phyloP scores from a whole-genome alignment of 2,113 vertebrate genomes.

The Hippoglossus stenolepis region DNA sequence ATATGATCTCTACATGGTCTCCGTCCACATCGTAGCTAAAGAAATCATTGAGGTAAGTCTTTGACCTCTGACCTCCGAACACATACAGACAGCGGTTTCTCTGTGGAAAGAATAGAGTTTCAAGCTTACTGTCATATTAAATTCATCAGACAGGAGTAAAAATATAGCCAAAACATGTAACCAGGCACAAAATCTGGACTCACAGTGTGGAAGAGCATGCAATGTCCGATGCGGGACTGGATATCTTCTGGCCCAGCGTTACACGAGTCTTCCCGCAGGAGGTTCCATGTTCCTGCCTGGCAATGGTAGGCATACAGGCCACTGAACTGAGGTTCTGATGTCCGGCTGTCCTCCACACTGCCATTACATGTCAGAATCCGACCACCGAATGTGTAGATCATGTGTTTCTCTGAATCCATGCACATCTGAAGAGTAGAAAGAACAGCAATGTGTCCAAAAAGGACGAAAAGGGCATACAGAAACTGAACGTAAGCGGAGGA shows the following conservation, averaged over 20 bases:
- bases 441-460: no score
- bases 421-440: slow-evolving; percentile 89
- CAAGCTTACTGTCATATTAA: background rate
- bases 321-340: slow-evolving; percentile 97
- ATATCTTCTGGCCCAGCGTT: slow-evolving; percentile 98
- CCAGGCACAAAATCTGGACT: slow-evolving; percentile 4
- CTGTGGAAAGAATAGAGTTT: slow-evolving; percentile 71
- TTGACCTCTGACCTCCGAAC: slow-evolving; percentile 97
- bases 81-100: slow-evolving; percentile 98
- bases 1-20: slow-evolving; percentile 98
- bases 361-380: slow-evolving; percentile 97
- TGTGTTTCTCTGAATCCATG: slow-evolving; percentile 99
- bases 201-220: slow-evolving; percentile 97
- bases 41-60: slow-evolving; percentile 99
- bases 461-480: background rate
- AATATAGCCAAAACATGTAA: background rate
- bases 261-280: slow-evolving; percentile 96
- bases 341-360: slow-evolving; percentile 94
- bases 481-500: no score
- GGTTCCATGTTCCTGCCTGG: slow-evolving; percentile 91
- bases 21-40: slow-evolving; percentile 98
- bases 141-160: background rate
- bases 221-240: slow-evolving; percentile 98
- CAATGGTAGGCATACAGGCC: slow-evolving; percentile 96
- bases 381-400: slow-evolving; percentile 99